Base-by-base conservation (phyloP, 2,888 invertebrate genomes). In the Pseudococcus jackbeardsleyi region DNA sequence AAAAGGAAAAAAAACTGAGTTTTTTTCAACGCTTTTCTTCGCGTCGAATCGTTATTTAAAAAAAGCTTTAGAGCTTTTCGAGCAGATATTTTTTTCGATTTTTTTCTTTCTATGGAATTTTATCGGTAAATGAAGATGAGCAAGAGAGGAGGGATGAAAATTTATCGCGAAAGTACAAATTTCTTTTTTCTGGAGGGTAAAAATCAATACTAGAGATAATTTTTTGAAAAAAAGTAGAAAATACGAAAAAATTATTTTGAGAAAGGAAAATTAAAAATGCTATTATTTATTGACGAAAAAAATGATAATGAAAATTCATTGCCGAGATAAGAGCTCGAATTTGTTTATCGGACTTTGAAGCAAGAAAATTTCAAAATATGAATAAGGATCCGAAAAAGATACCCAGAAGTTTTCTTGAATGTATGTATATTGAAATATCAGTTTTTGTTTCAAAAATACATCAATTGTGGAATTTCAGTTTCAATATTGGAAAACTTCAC, bases 21-120 rank as follows among this genome's bases (percentile, higher is more conserved):
- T 64, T 64, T 64, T 64, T 64, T 22, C 6, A 5, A 42, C 4
- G 19, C 9, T 22, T 64, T 64, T 64, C 19, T 22, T 64, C 64
- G 9, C 64, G 64, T 64, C 15, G 64, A 64, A 64, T 64, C 22
- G 22, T 22, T 64, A 64, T 64, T 64, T 64, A 64, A 64, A 64
- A 22, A 64, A 64, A 64, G 22, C 19, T 22, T 22, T 64, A 11
- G 64, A 64, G 22, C 22, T 0, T 64, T 64, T 19, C 22, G 11
- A 22, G 11, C 8, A 64, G 64, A 9, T 22, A 22, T 64, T 64
- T 64, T n/a, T 22, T 22, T 64, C 64, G 64, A 64, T 22, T 64
- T 19, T 64, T 64, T 22, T 33, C 26, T 54, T 15, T 5, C 12
- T 50, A 15, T n/a, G n/a, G 54, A 54, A 54, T 54, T 64, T 64